Conservation (phyloP, 2,888 invertebrate species). For the Podabrus alpinus region DNA sequence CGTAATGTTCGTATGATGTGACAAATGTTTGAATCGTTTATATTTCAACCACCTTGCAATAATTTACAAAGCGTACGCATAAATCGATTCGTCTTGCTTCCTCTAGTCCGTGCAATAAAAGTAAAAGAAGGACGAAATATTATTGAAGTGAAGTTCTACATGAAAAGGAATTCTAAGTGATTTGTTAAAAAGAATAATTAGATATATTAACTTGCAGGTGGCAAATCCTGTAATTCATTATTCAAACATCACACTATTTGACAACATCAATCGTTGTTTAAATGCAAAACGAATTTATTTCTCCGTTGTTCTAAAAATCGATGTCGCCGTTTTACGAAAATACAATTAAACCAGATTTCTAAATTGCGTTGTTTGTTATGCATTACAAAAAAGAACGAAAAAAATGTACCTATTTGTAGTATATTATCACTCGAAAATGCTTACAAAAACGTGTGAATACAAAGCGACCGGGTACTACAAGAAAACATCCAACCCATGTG, state of each 20-base stretch:
- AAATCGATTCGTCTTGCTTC: background rate
- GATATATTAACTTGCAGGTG: background rate
- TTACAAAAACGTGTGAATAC: slow-evolving; percentile 12
- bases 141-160: background rate
- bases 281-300: background rate
- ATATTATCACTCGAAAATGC: background rate
- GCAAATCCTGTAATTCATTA: background rate
- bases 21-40: slow-evolving; percentile 16
- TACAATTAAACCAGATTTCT: background rate
- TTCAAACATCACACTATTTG: background rate
- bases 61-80: background rate
- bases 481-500: slow-evolving; percentile 5
- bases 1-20: slow-evolving; percentile 5
- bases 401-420: background rate
- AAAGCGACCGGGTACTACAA: background rate
- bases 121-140: background rate
- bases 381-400: background rate
- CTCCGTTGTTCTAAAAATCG: background rate
- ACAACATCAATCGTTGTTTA: background rate
- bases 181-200: background rate
- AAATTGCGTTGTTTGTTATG: background rate
- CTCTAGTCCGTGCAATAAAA: background rate
- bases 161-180: background rate
- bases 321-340: background rate
- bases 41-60: slow-evolving; percentile 12